These are phyloP conservation scores for Brachionus plicatilis DNA, from an alignment of 1,140 invertebrate genomes.

Conservation along the genomic window DNA sequence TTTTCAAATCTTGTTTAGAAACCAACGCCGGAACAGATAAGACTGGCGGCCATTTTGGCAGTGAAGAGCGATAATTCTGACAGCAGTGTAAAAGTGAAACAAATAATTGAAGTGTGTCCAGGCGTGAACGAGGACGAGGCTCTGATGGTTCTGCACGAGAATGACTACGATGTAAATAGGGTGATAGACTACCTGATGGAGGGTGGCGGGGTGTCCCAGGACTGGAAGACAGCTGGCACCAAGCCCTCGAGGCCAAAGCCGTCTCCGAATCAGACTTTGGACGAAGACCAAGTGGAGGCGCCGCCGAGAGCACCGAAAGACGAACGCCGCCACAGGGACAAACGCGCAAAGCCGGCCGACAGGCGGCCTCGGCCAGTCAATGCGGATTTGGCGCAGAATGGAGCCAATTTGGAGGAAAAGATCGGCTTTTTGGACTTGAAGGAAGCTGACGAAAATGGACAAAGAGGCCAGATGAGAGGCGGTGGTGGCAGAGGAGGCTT, in stretches of 20 bases:
- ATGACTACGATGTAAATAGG: constrained; percentile 25
- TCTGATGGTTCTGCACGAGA: constrained; percentile 13
- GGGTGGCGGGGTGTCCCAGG: background rate
- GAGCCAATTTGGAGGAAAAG: background rate
- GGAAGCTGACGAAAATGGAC: background rate
- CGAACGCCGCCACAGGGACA: background rate
- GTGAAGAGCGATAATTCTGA: background rate
- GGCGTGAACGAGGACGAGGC: background rate
- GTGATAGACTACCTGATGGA: background rate
- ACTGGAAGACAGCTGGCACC: constrained; percentile 12
- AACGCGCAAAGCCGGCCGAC: background rate
- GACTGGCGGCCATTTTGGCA: background rate
- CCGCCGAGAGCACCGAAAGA: background rate
- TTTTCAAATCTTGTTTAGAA: background rate
- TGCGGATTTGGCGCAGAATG: background rate
- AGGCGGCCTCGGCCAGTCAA: background rate
- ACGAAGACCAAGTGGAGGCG: background rate
- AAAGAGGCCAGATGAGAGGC: background rate
- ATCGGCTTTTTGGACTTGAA: background rate
- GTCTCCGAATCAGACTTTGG: background rate
- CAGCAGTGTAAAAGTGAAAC: background rate
- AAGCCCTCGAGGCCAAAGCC: background rate
- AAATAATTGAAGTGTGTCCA: constrained; percentile 7
- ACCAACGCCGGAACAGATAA: constrained; percentile 26
- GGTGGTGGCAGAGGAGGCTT: background rate